Conservation (phyloP, 2,113 vertebrate genomes). For the Spilogale gracilis region DNA sequence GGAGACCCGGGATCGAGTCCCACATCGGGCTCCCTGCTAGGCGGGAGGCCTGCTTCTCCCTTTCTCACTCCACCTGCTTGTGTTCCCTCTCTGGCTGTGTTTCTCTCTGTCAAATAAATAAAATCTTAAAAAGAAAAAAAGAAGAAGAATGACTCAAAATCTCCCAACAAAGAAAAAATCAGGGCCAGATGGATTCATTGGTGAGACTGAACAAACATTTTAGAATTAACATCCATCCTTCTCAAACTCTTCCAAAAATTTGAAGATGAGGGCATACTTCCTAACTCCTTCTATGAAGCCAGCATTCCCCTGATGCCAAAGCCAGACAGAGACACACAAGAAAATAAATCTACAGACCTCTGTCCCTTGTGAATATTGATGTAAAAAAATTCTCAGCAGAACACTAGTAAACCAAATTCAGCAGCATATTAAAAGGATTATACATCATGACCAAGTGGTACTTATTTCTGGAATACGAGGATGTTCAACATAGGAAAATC, state of each 20-base stretch:
- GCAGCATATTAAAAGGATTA: slow-evolving; percentile 45
- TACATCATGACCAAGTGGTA: background rate
- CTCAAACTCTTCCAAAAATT: background rate
- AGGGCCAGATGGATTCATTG: background rate
- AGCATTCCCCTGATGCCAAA: background rate
- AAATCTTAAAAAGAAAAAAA: no score
- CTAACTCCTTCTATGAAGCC: background rate
- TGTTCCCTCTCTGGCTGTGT: no score
- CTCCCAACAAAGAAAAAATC: background rate
- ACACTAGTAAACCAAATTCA: slow-evolving; percentile 1
- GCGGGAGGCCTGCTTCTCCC: no score
- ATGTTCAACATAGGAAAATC: slow-evolving; percentile 33
- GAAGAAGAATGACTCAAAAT: background rate
- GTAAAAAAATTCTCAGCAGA: background rate
- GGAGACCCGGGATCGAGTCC: no score
- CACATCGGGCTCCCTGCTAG: no score
- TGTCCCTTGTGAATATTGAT: background rate
- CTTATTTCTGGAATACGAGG: slow-evolving; percentile 31
- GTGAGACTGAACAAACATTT: slow-evolving; percentile 27
- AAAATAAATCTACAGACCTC: background rate
- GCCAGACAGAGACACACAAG: background rate
- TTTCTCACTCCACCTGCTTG: no score
- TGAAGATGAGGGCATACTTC: background rate
- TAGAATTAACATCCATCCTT: slow-evolving; percentile 22
- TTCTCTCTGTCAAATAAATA: no score